Conservation (phyloP, 2,113 vertebrate genomes). For the Datnioides undecimradiatus region DNA sequence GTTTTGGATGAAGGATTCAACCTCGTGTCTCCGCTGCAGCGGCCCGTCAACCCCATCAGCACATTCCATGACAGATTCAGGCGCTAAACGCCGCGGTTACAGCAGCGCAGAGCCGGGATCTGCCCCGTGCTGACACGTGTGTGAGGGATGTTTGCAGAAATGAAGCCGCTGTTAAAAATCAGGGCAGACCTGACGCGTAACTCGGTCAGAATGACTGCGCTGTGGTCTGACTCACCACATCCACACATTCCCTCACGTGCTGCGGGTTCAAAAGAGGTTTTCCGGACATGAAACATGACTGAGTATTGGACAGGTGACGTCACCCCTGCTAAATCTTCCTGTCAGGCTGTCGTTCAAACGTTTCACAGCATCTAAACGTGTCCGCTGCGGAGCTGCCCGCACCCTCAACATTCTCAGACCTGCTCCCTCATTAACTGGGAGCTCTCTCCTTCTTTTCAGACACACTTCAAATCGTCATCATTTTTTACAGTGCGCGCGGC, state of each 20-base stretch:
- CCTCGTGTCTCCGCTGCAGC: too few species aligned
- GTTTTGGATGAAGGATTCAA: conserved; percentile 1
- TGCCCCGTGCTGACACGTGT: not conserved
- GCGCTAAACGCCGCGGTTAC: not conserved
- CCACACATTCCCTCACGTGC: not conserved
- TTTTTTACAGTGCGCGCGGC: conserved; percentile 29
- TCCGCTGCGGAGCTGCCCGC: not conserved
- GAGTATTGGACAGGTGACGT: not conserved
- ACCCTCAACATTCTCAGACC: too few species aligned
- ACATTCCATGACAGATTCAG: not conserved
- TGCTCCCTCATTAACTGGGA: too few species aligned
- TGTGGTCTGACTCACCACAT: not conserved
- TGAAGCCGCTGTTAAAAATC: too few species aligned
- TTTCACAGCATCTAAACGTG: too few species aligned
- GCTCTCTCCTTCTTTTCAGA: too few species aligned
- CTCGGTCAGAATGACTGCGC: not conserved
- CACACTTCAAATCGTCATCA: not conserved
- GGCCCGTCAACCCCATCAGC: not conserved
- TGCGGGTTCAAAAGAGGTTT: not conserved
- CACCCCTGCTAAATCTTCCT: not conserved
- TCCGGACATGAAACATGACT: not conserved
- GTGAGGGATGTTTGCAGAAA: too few species aligned
- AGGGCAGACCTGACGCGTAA: not conserved
- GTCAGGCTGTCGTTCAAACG: not conserved
- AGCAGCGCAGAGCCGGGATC: not conserved